Evolutionary conservation across 2,797 vertebrate genomes (phyloP).

Genomic region (Lindbergichthys nudifrons): DNA sequence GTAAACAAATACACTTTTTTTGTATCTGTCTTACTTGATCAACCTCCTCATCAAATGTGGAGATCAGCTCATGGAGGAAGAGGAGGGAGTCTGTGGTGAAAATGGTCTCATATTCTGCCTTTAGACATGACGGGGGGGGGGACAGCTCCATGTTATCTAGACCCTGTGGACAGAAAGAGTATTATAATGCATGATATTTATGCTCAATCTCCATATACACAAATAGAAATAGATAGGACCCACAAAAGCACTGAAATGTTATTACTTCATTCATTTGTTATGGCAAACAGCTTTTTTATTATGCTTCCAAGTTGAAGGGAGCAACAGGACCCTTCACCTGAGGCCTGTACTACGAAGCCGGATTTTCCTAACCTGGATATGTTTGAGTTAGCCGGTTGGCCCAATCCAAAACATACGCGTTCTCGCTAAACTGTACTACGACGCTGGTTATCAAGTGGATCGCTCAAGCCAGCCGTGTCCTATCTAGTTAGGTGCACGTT

Average conservation of each 20-base stretch:
- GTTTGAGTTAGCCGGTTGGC: no score
- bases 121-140: conserved; percentile 76
- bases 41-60: conserved; percentile 82
- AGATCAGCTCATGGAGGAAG: conserved; percentile 84
- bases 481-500: no score
- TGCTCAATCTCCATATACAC: no score
- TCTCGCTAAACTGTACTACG: no score
- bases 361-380: no score
- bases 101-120: conserved; percentile 77
- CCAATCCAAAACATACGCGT: no score
- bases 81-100: conserved; percentile 77
- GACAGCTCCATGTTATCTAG: conserved; percentile 75
- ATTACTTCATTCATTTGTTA: neutral
- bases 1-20: neutral
- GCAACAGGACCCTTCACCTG: neutral
- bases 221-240: neutral
- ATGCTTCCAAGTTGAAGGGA: neutral
- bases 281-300: neutral
- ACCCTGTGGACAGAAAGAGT: conserved; percentile 42
- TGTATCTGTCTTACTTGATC: conserved; percentile 76
- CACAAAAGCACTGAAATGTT: neutral
- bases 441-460: no score
- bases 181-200: neutral
- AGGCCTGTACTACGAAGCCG: no score
- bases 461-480: no score